These are phyloP conservation scores for Myrmecophaga tridactyla DNA, from an alignment of 2,113 vertebrate species.

Conservation along the genomic window DNA sequence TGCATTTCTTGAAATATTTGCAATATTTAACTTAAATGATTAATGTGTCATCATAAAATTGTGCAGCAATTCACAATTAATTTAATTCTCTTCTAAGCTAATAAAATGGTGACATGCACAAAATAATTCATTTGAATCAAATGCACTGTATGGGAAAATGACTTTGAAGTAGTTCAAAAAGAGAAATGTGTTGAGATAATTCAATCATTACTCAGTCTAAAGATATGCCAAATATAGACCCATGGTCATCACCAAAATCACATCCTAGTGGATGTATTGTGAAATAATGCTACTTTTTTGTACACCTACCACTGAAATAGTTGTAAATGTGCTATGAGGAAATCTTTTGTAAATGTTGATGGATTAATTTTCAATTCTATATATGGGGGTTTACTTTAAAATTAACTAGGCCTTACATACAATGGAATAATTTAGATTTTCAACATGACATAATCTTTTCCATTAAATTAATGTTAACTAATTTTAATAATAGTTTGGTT, in stretches of 20 bases:
- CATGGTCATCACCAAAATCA: no score
- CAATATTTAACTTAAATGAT: neutral
- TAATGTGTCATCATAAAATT: neutral
- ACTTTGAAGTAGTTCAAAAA: neutral
- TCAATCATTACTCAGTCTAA: neutral
- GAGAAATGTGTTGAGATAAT: neutral
- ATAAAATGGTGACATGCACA: neutral
- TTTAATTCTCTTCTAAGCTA: neutral
- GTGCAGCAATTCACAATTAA: neutral
- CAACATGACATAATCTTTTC: neutral
- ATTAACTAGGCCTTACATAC: neutral
- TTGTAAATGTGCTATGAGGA: neutral
- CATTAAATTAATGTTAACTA: neutral
- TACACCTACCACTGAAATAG: neutral
- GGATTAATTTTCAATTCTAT: neutral
- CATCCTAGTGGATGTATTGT: neutral
- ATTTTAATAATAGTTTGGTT: neutral
- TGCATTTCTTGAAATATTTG: neutral
- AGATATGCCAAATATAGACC: neutral
- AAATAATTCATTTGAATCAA: neutral
- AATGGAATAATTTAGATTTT: neutral
- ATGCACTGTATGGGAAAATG: accelerated
- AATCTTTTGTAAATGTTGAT: neutral
- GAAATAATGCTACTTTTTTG: neutral
- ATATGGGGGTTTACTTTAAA: neutral